A percentile compares a stretch with the other conserved stretches of the same genome.
Conservation (phyloP, 2,113 vertebrate species). For the Crotalus helleri region DNA sequence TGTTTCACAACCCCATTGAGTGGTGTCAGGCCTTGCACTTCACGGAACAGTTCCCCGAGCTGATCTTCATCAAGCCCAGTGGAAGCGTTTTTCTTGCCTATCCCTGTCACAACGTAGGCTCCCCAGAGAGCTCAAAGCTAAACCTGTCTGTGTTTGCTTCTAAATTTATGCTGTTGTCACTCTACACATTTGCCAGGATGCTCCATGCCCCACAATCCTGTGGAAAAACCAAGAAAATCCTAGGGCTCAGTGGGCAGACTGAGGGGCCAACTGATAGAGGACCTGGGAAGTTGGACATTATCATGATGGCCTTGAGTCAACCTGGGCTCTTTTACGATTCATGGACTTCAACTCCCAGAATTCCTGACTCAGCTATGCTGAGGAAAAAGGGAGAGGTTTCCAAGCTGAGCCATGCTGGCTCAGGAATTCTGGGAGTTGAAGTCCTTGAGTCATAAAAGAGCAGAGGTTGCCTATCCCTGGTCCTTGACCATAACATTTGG, state of each 20-base stretch:
- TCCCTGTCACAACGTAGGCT: not conserved
- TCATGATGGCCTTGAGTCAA: too few relatives aligned
- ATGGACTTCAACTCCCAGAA: too few relatives aligned
- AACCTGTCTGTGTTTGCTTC: not conserved
- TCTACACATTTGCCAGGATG: not conserved
- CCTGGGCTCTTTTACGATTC: too few relatives aligned
- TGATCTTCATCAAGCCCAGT: not conserved
- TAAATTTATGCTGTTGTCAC: not conserved
- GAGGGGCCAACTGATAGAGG: not conserved
- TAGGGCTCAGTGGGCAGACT: not conserved
- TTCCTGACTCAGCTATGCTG: too few relatives aligned
- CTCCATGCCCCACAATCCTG: not conserved
- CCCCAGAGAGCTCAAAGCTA: not conserved
- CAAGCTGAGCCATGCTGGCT: too few relatives aligned
- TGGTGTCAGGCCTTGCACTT: not conserved
- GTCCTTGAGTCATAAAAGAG: too few relatives aligned
- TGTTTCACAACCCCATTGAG: not conserved
- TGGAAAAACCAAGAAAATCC: not conserved
- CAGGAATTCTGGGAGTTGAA: too few relatives aligned
- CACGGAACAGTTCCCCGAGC: not conserved
- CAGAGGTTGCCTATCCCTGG: too few relatives aligned
- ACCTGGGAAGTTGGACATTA: not conserved
- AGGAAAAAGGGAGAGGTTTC: too few relatives aligned
- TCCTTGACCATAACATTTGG: too few relatives aligned
- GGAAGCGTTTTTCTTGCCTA: not conserved